These are phyloP conservation scores for Microtus montanus DNA, from an alignment of 2,113 vertebrate species.

Conservation along the genomic window DNA sequence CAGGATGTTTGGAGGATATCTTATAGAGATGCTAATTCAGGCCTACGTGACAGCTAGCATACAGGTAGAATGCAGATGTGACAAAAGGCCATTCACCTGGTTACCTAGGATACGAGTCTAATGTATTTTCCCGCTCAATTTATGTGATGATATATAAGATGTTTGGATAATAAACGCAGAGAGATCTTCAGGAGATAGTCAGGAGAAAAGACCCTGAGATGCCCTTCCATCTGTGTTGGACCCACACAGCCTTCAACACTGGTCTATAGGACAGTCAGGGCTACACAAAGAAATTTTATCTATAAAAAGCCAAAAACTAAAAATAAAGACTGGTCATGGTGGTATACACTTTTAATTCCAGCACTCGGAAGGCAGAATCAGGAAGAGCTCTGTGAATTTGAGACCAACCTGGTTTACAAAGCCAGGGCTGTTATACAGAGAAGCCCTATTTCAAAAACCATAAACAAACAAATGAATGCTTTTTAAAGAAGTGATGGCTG, in stretches of 20 bases:
- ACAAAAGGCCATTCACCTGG: no score
- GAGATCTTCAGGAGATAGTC: no score
- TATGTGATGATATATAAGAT: no score
- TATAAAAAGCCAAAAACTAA: not conserved
- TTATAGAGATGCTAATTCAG: no score
- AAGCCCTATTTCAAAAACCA: not conserved
- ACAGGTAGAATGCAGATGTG: no score
- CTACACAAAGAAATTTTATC: not conserved
- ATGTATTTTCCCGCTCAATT: no score
- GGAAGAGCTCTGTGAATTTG: not conserved
- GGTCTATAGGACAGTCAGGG: not conserved
- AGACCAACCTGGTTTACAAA: not conserved
- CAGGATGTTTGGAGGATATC: no score
- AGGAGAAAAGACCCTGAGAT: no score
- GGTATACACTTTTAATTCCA: not conserved
- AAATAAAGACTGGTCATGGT: not conserved
- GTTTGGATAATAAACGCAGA: no score
- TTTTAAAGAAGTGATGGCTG: constrained; percentile 14
- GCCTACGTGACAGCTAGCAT: no score
- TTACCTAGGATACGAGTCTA: no score
- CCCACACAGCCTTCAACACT: not conserved
- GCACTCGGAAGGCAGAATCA: not conserved
- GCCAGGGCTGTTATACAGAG: not conserved
- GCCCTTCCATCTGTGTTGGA: no score
- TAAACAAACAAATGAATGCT: not conserved